phyloP scores from a whole-genome alignment of 2,888 invertebrate genomes.

The Tuta absoluta region DNA sequence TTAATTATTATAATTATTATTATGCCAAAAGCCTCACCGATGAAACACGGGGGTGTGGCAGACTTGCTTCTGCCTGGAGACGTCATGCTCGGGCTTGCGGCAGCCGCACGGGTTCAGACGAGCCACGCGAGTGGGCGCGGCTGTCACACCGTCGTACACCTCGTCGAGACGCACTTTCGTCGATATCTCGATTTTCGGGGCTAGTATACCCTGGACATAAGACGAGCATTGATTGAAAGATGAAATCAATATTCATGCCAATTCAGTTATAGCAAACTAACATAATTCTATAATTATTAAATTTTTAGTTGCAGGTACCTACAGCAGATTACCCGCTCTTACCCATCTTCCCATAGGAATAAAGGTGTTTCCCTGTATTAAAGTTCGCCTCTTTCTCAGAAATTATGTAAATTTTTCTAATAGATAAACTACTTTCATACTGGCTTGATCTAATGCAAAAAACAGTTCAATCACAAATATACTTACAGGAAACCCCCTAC shows the following conservation, averaged over 20 bases:
- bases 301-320: too few species aligned
- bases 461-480: neutral
- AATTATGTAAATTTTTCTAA: too few species aligned
- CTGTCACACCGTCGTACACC: slow-evolving; percentile 58
- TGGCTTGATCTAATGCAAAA: neutral
- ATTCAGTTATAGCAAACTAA: too few species aligned
- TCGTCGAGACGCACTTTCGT: slow-evolving; percentile 86
- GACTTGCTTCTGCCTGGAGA: slow-evolving; percentile 65
- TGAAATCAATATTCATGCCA: too few species aligned
- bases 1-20: too few species aligned
- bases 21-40: too few species aligned
- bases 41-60: slow-evolving; percentile 55
- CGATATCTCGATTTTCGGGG: slow-evolving; percentile 86
- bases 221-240: neutral
- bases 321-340: too few species aligned
- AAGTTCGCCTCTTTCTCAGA: too few species aligned
- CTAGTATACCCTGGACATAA: slow-evolving; percentile 82
- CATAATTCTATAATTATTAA: too few species aligned
- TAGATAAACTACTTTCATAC: too few species aligned
- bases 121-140: neutral
- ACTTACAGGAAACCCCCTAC: slow-evolving; percentile 84
- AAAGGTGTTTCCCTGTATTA: too few species aligned
- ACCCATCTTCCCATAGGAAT: too few species aligned
- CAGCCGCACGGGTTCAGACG: slow-evolving; percentile 45
- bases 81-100: slow-evolving; percentile 38